phyloP scores from a whole-genome alignment of 2,113 vertebrate species.

The Saccopteryx leptura region DNA sequence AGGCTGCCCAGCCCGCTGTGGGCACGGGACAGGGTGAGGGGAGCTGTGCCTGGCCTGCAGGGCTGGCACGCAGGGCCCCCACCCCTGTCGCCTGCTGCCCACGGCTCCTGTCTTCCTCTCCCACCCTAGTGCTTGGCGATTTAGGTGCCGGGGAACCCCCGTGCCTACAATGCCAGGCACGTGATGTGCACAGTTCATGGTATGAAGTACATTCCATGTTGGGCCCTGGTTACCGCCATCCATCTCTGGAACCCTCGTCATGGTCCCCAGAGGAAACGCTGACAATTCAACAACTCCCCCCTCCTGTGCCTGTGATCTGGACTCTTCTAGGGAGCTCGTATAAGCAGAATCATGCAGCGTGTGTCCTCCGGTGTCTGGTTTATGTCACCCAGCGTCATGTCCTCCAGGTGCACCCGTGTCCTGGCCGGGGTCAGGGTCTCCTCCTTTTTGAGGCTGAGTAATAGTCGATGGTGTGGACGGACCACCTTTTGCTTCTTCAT shows the following conservation, averaged over 20 bases:
- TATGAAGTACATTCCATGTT: no score
- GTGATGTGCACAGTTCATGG: no score
- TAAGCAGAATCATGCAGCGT: accelerated
- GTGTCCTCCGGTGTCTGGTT: not conserved
- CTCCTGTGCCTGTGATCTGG: not conserved
- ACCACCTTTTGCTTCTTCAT: accelerated
- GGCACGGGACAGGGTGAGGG: not conserved
- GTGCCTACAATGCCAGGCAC: not conserved
- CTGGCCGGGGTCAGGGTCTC: accelerated
- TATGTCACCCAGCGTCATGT: not conserved
- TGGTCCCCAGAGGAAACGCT: not conserved
- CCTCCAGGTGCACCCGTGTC: accelerated
- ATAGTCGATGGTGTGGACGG: accelerated
- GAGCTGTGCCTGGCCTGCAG: not conserved
- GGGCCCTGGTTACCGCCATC: not conserved
- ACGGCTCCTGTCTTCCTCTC: not conserved
- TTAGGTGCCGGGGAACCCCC: not conserved
- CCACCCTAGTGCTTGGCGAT: not conserved
- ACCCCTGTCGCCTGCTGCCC: not conserved
- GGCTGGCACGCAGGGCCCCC: not conserved
- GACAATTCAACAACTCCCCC: not conserved
- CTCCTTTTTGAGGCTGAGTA: not conserved
- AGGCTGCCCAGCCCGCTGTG: not conserved
- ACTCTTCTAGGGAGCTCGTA: not conserved
- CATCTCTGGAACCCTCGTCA: not conserved